A percentile compares a stretch with the other conserved stretches of the same genome.
Conservation (phyloP, 1,140 invertebrate genomes). For the Habropoda laboriosa region DNA sequence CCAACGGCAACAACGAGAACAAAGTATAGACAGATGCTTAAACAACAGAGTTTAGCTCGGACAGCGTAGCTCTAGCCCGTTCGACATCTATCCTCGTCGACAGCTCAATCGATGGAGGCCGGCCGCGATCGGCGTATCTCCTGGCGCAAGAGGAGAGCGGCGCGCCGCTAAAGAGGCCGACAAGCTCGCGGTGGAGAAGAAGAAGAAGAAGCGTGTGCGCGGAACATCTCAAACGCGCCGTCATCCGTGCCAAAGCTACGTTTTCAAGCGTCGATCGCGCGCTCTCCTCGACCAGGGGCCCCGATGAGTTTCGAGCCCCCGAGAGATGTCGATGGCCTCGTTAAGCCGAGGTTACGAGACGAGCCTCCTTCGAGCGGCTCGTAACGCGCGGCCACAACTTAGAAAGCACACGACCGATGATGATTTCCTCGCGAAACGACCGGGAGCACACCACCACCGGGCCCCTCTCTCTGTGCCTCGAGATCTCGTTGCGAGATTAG, state of each 20-base stretch:
- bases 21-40: not conserved
- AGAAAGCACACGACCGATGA: not conserved
- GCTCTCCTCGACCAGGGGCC: not conserved
- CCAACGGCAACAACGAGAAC: not conserved
- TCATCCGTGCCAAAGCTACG: conserved; percentile 36
- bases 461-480: no score
- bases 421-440: not conserved
- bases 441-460: not conserved
- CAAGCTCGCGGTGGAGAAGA: conserved; percentile 25
- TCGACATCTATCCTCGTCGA: conserved; percentile 61
- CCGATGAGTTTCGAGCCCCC: conserved; percentile 32
- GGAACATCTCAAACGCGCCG: conserved; percentile 49
- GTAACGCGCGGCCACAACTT: conserved; percentile 5
- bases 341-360: conserved; percentile 44
- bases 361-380: not conserved
- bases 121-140: conserved; percentile 58
- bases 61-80: conserved; percentile 27
- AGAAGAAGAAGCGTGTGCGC: conserved; percentile 30
- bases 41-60: not conserved
- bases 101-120: conserved; percentile 68
- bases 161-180: conserved; percentile 44
- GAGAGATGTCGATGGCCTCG: conserved; percentile 48
- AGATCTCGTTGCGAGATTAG: not conserved
- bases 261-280: conserved; percentile 46
- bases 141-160: conserved; percentile 59